phyloP scores from a whole-genome alignment of 2,888 invertebrate species.

The Eupithecia tripunctaria region DNA sequence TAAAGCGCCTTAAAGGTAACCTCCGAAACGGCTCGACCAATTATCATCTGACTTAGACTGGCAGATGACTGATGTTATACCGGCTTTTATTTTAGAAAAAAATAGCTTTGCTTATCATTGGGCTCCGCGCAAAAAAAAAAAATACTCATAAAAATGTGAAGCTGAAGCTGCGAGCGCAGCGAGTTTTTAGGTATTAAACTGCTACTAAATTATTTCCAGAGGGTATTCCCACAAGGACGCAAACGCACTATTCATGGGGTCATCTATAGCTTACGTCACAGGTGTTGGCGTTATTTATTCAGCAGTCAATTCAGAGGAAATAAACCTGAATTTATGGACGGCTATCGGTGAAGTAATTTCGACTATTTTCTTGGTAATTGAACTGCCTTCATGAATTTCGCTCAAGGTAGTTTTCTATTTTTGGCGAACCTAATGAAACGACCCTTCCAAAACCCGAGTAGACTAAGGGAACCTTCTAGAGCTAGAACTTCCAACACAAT shows the following conservation, averaged over 20 bases:
- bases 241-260: slow-evolving; percentile 12
- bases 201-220: not conserved
- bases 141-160: no score
- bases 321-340: slow-evolving; percentile 25
- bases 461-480: no score
- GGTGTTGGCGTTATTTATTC: slow-evolving; percentile 18
- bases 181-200: not conserved
- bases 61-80: no score
- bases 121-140: no score
- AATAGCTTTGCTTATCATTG: no score
- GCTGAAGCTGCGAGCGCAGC: no score
- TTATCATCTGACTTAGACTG: no score
- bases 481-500: no score
- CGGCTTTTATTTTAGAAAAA: no score
- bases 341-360: slow-evolving; percentile 15
- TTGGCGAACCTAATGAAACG: not conserved
- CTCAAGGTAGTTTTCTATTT: not conserved
- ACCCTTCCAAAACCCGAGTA: not conserved
- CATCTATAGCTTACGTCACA: slow-evolving; percentile 27
- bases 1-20: no score
- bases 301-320: slow-evolving; percentile 23
- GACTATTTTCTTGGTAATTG: slow-evolving; percentile 12
- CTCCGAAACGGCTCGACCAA: no score
- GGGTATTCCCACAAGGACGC: not conserved
- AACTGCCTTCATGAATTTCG: not conserved